Base-by-base conservation (phyloP, 2,888 invertebrate genomes). In the Halictus quadricinctus region DNA sequence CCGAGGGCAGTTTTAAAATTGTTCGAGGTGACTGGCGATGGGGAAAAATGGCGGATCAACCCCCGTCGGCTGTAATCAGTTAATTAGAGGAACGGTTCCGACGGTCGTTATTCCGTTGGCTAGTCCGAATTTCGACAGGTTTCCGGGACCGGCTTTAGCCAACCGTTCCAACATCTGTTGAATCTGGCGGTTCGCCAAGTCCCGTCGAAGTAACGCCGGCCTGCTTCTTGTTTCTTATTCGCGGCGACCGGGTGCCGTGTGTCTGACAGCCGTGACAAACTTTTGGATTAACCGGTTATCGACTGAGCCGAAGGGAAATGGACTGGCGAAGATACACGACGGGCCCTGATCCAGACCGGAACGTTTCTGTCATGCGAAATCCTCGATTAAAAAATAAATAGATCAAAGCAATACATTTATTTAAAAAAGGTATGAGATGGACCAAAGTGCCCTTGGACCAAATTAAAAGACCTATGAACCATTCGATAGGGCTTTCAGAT, bases 101-200 rank as follows among this genome's bases (percentile, higher is more conserved):
- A n/a, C 41, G n/a, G 60, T 18, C 48, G 43, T 77, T 77, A 83
- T 58, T 66, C 29, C 12, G n/a, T 41, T n/a, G 64, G 48, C 75
- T 81, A 48, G 80, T 77, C 50, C 78, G 80, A 78, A 84, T 85
- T 78, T 80, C 76, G 46, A 43, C 12, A 54, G 73, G 5, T 21
- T 48, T 21, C 54, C 21, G 29, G 8, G 73, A n/a, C 64, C 48
- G 69, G 72, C 76, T 76, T 74, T 60, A 72, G 64, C 72, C 69
- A 50, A 21, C 82, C n/a, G 13, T 25, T 86, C 18, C 25, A 83
- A 81, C 91, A 91, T 89, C 91, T 91, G 91, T 91, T 91, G 91
- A 91, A 91, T 91, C 90, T 91, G 91, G 91, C 91, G 54, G n/a
- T 29, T 46, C 48, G 91, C 91, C 91, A 91, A 88, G 84, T 85